Evolutionary conservation across 2,888 invertebrate species (phyloP), one percentile per base, ranked within the genome.

Genomic region (Amaurobius ferox): DNA sequence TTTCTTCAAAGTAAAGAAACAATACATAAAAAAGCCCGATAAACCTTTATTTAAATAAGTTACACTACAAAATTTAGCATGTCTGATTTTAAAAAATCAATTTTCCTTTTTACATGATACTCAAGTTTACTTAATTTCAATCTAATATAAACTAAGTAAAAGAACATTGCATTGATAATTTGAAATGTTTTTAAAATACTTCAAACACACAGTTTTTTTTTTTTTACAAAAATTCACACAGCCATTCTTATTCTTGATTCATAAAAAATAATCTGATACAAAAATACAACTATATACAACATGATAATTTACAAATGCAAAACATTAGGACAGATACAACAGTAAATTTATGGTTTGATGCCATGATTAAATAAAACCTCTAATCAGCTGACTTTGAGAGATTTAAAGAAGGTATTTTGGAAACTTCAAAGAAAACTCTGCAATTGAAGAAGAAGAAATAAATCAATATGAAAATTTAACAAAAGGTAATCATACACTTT

Each of bases 341-440:
- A n/a, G n/a, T n/a, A n/a, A n/a, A n/a, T n/a, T n/a, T n/a, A n/a
- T n/a, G n/a, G n/a, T n/a, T n/a, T n/a, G n/a, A n/a, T n/a, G n/a
- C n/a, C n/a, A n/a, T n/a, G n/a, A n/a, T n/a, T n/a, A n/a, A n/a
- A n/a, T n/a, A n/a, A n/a, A n/a, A n/a, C n/a, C n/a, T n/a, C n/a
- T n/a, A n/a, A n/a, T n/a, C n/a, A 35, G 5, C 16, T 19, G 55
- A 19, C 32, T 71, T 70, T 70, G 16, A 26, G 39, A 67, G 1
- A n/a, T 74, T 66, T 35, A 91, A 29, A 26, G 90, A 85, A 7
- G 96, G 94, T 88, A 95, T 94, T 91, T 95, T 96, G 87, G 97
- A 97, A 81, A 97, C 97, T 93, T 96, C 96, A 91, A 95, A 96
- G 93, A 98, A 98, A 91, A 97, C 95, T 90, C 94, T 94, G 91